Conservation (phyloP, 1,140 invertebrate species). For the Hypsibius dujardini region DNA sequence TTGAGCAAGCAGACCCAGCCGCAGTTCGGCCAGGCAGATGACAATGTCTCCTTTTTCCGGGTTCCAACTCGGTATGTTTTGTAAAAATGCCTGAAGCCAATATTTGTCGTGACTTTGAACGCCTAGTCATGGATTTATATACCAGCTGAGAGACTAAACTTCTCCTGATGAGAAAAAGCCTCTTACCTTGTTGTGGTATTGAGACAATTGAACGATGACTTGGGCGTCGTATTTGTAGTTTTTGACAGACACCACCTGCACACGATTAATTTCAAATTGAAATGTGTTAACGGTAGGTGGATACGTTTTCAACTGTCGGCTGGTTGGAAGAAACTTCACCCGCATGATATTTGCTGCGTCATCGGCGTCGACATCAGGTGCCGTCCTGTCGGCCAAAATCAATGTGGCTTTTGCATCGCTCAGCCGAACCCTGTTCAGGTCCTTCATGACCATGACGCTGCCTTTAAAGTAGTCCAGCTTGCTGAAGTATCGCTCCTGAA, state of each 20-base stretch:
- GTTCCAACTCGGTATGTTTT: constrained; percentile 15
- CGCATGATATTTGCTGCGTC: constrained; percentile 13
- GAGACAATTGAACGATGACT: constrained; percentile 1
- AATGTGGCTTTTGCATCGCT: not conserved
- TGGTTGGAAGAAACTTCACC: not conserved
- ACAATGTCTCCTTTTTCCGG: not conserved
- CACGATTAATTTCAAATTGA: too few species aligned
- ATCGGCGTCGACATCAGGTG: not conserved
- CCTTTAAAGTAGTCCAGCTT: not conserved
- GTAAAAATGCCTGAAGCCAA: not conserved
- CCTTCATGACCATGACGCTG: not conserved
- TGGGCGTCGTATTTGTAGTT: constrained; percentile 11
- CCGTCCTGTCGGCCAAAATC: constrained; percentile 12
- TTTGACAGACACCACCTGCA: constrained; percentile 8
- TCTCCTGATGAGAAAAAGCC: too few species aligned
- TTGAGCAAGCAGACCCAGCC: constrained; percentile 9
- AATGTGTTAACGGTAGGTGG: too few species aligned
- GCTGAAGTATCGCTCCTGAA: constrained; percentile 9
- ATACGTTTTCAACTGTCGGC: too few species aligned
- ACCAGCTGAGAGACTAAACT: too few species aligned
- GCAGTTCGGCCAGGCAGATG: constrained; percentile 12
- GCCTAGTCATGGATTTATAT: too few species aligned
- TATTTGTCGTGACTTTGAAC: too few species aligned
- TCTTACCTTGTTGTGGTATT: constrained; percentile 8
- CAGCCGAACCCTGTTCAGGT: not conserved